Evolutionary conservation across 2,888 invertebrate species (phyloP), one percentile per base, ranked within the genome.

Genomic region (Globia sparganii): DNA sequence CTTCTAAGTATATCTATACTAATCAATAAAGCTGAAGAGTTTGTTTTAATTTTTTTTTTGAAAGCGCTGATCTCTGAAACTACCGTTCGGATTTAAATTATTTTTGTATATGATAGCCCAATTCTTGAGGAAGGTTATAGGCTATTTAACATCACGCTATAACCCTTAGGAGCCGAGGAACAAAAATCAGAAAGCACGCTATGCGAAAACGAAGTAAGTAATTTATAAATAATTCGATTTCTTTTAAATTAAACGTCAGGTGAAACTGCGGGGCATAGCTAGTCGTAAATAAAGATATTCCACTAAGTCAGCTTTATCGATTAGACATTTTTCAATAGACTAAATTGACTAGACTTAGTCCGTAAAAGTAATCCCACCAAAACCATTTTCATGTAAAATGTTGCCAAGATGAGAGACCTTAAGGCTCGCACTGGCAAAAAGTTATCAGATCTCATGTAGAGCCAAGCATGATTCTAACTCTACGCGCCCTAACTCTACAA

Each of bases 281-380:
- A 11, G 21, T 61, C 4, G 56, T 13, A 61, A 46, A 49, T 31
- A 71, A 40, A 49, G 40, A 9, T 18, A 59, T 46, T n/a, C 4
- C 11, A 43, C 34, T n/a, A 28, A 15, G n/a, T 65, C 70, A 53
- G 65, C 11, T 65, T 37, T 58, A 71, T 71, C 15, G n/a, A 75
- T 72, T n/a, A 59, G 6, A 58, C n/a, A 58, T 65, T 72, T 71
- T 78, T 53, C 43, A 62, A 31, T 18, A 56, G 13, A 67, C 2
- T 37, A 15, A 28, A 61, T n/a, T 46, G 64, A 64, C 74, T 53
- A 59, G 74, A 69, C 65, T 59, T n/a, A n/a, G n/a, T n/a, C n/a
- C n/a, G n/a, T n/a, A n/a, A n/a, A n/a, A n/a, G n/a, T n/a, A n/a
- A n/a, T n/a, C n/a, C n/a, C n/a, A n/a, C n/a, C n/a, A n/a, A n/a